Conservation (phyloP, 2,797 vertebrate species). For the Lerista edwardsae region DNA sequence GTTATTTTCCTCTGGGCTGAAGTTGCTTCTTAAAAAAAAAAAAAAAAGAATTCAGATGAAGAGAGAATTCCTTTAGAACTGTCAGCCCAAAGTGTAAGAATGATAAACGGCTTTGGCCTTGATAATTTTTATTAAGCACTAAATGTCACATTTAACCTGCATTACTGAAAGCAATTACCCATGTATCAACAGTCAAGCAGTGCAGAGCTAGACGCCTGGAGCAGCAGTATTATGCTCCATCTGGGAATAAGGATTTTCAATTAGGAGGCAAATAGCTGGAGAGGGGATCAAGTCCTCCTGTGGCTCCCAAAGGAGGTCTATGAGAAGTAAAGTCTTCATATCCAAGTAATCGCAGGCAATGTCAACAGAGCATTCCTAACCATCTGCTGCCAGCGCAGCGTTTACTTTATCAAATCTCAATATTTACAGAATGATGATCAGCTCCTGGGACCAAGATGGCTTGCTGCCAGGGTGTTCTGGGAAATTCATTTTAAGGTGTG, state of each 20-base stretch:
- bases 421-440: slow-evolving; percentile 93
- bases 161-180: slow-evolving; percentile 92
- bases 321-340: slow-evolving; percentile 80
- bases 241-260: slow-evolving; percentile 91
- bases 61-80: slow-evolving; percentile 78
- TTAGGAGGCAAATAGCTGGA: slow-evolving; percentile 90
- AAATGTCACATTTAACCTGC: slow-evolving; percentile 94
- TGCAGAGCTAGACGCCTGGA: slow-evolving; percentile 75
- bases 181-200: slow-evolving; percentile 86
- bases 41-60: slow-evolving; percentile 70
- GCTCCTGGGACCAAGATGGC: slow-evolving; percentile 84
- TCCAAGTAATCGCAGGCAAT: slow-evolving; percentile 77
- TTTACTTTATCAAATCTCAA: slow-evolving; percentile 93
- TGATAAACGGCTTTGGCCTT: slow-evolving; percentile 90
- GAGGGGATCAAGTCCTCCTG: slow-evolving; percentile 80
- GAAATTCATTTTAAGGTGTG: slow-evolving; percentile 85
- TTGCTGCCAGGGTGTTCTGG: slow-evolving; percentile 83
- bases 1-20: slow-evolving; percentile 22
- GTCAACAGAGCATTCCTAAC: slow-evolving; percentile 84
- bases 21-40: slow-evolving; percentile 55
- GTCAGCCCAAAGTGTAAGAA: slow-evolving; percentile 82
- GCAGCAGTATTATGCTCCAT: slow-evolving; percentile 80
- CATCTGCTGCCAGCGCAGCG: slow-evolving; percentile 89
- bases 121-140: slow-evolving; percentile 91
- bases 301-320: slow-evolving; percentile 80